These are phyloP conservation scores for Conus betulinus DNA, from an alignment of 1,140 invertebrate species.

Conservation along the genomic window DNA sequence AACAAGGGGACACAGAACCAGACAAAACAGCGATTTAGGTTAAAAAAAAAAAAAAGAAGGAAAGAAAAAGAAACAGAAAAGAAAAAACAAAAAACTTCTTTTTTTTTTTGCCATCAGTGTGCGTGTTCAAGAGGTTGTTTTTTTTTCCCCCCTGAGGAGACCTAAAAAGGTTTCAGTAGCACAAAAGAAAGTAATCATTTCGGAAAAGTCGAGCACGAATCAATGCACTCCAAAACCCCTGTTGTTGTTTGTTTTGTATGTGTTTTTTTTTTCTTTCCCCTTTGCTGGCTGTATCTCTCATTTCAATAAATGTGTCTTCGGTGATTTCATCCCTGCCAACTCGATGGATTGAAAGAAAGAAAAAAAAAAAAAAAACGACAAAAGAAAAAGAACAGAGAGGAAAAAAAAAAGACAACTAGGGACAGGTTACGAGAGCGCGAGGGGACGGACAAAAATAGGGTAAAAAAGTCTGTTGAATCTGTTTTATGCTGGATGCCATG, in stretches of 20 bases:
- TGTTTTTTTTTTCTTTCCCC: neutral
- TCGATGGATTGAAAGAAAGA: neutral
- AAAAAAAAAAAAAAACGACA: neutral
- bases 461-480: too few relatives aligned
- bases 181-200: constrained; percentile 7
- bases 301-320: neutral
- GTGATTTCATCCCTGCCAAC: neutral
- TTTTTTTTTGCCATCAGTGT: neutral
- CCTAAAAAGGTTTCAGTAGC: neutral
- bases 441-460: neutral
- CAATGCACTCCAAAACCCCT: neutral
- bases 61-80: too few relatives aligned
- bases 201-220: neutral
- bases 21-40: too few relatives aligned
- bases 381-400: neutral
- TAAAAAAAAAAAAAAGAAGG: too few relatives aligned
- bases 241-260: neutral
- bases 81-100: too few relatives aligned
- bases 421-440: constrained; percentile 30
- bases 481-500: too few relatives aligned
- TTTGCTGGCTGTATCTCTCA: neutral
- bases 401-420: neutral
- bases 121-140: neutral
- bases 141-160: neutral
- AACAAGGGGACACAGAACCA: too few relatives aligned